phyloP scores from a whole-genome alignment of 2,113 vertebrate species.

The Collichthys lucidus region DNA sequence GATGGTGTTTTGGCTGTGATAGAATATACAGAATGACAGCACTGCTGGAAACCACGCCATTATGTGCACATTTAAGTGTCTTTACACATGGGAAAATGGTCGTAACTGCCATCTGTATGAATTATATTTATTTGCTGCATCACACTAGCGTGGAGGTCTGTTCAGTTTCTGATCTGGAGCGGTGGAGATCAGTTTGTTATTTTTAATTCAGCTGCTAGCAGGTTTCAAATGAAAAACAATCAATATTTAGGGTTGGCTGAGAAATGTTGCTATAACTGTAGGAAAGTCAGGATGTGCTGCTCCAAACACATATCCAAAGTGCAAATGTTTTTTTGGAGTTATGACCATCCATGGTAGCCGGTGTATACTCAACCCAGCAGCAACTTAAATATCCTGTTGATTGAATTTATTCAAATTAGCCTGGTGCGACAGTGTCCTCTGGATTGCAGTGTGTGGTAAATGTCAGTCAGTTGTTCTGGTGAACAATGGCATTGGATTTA shows the following conservation, averaged over 20 bases:
- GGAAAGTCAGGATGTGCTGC: not conserved
- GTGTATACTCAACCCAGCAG: not conserved
- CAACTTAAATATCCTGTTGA: not conserved
- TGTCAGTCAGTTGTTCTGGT: not conserved
- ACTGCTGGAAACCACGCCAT: constrained; percentile 4
- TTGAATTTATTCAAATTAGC: not conserved
- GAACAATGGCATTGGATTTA: not conserved
- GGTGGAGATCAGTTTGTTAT: not conserved
- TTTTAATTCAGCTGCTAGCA: not conserved
- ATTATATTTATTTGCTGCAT: not conserved
- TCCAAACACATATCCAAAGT: not conserved
- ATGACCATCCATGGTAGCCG: not conserved
- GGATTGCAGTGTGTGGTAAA: not conserved
- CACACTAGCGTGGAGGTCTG: not conserved
- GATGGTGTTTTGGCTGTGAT: constrained; percentile 1
- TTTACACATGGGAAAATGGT: not conserved
- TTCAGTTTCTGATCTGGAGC: not conserved
- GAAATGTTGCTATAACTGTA: not conserved
- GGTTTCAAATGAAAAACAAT: not conserved
- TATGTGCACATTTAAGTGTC: not conserved
- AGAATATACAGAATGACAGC: constrained; percentile 13
- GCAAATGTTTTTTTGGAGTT: not conserved
- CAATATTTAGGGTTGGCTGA: not conserved
- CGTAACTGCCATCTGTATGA: not conserved
- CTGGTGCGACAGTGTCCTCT: not conserved